phyloP scores from a whole-genome alignment of 2,113 vertebrate species.

The Cinclus cinclus region DNA sequence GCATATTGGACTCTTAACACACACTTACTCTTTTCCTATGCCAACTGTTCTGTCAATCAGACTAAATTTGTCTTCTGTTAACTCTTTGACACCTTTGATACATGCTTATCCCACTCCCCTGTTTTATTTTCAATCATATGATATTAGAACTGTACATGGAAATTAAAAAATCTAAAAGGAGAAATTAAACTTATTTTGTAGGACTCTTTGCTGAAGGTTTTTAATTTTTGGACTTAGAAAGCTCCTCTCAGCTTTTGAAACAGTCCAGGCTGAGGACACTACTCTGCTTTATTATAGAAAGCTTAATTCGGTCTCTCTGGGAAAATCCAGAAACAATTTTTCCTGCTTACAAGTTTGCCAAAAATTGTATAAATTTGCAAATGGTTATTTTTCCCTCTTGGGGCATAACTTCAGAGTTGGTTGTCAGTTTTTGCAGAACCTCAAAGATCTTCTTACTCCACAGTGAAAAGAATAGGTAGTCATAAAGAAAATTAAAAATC shows the following conservation, averaged over 20 bases:
- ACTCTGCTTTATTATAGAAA: background rate
- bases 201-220: background rate
- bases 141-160: background rate
- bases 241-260: background rate
- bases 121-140: background rate
- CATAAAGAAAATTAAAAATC: background rate
- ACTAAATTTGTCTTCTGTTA: background rate
- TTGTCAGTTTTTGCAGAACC: background rate
- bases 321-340: constrained; percentile 11
- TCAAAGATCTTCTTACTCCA: background rate
- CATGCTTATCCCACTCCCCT: background rate
- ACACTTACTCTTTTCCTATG: background rate
- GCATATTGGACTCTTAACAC: background rate
- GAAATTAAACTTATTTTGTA: background rate
- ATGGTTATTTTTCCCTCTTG: background rate
- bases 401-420: background rate
- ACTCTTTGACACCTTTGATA: background rate
- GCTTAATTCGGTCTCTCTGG: background rate
- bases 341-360: background rate
- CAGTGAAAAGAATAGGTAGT: background rate
- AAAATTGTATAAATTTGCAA: constrained; percentile 6
- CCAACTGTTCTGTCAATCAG: background rate
- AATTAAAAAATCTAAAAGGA: background rate
- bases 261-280: background rate
- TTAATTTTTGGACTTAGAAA: background rate